Evolutionary conservation across 2,888 invertebrate species (phyloP), one percentile per base, ranked within the genome.

Genomic region (Alsophila aescularia): DNA sequence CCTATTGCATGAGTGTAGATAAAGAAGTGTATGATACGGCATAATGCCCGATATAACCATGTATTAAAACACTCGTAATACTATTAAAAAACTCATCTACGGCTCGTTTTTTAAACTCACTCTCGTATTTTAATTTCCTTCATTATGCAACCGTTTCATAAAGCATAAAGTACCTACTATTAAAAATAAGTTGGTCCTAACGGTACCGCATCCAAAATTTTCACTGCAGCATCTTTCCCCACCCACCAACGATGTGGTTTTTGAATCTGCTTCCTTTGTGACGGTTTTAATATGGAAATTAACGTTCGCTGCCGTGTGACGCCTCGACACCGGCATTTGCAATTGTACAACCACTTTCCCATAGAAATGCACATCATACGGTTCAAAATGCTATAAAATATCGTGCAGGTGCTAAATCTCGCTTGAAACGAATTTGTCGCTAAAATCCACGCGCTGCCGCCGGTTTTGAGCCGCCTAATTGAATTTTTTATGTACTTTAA

Each of bases 201-300:
- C 14, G 3, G 8, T 72, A 53, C 76, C 84, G 39, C 66, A 76
- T 85, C 79, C 66, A 72, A 24, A 24, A 1, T 16, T 18, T 21
- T 37, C 3, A 52, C 41, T 32, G 8, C 34, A 18, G 34, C 35
- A 63, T 70, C 68, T 13, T 1, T 56, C 59, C 73, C 74, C 72
- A 77, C 69, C 70, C 39, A 13, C 72, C 67, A 67, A 72, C 76
- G 79, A 79, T 80, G 81, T 80, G 87, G 87, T 90, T 91, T 90
- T 90, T 90, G 90, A 90, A 90, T 90, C 85, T 85, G 90, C 86
- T 89, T 90, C 90, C 91, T 90, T 91, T 91, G 90, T 90, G 89
- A 82, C 86, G 87, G 86, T 90, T 90, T 90, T 91, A 91, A 91
- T 90, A 91, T 91, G 91, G 90, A 91, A 91, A 91, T 91, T 91